phyloP scores from a whole-genome alignment of 1,140 invertebrate species.

The Vollenhovia emeryi region DNA sequence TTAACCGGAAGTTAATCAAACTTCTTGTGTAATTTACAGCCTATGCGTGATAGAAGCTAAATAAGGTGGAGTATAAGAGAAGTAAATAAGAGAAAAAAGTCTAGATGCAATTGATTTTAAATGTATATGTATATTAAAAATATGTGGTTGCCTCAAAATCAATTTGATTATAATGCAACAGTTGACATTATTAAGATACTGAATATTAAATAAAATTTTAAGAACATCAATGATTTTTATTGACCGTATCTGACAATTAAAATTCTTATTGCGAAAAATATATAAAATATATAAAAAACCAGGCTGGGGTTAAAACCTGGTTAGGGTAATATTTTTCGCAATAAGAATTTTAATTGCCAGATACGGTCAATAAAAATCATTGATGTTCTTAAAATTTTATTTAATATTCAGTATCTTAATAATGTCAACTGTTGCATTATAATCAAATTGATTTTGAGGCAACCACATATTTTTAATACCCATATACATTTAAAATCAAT shows the following conservation, averaged over 20 bases:
- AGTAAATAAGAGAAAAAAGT: not conserved
- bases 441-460: not conserved
- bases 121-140: not conserved
- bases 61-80: no score
- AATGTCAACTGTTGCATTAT: not conserved
- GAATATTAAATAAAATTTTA: no score
- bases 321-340: no score
- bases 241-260: no score
- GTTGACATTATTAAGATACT: not conserved
- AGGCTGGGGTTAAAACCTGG: no score
- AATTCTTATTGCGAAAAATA: no score
- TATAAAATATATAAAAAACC: no score
- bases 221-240: no score
- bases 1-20: not conserved
- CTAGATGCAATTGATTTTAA: not conserved
- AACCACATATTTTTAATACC: not conserved
- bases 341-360: no score
- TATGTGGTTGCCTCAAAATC: not conserved
- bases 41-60: not conserved
- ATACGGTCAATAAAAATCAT: no score
- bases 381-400: no score
- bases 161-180: not conserved
- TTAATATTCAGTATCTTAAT: no score
- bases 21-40: not conserved
- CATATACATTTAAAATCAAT: not conserved